Conservation (phyloP, 2,113 vertebrate genomes). For the Salvelinus namaycush region DNA sequence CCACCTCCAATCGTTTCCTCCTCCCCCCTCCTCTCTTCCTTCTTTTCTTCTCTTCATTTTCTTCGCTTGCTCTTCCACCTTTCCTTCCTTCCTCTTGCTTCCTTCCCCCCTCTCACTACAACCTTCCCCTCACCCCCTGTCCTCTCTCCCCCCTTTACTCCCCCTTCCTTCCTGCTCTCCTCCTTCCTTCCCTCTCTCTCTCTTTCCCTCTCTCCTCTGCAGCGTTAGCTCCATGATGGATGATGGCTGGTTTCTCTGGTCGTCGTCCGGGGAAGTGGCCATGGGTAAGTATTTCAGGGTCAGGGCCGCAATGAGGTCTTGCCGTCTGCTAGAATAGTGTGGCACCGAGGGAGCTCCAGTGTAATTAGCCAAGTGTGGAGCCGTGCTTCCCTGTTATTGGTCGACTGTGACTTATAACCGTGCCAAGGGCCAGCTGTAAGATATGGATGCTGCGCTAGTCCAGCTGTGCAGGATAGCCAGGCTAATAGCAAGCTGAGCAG, state of each 20-base stretch:
- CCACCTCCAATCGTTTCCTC: neutral
- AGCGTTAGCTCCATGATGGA: slow-evolving; percentile 63
- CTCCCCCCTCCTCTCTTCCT: neutral
- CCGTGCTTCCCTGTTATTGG: neutral
- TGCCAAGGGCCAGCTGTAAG: neutral
- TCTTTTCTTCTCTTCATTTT: neutral
- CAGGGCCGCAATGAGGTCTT: slow-evolving; percentile 47
- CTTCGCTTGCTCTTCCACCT: no score
- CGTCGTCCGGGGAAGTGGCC: slow-evolving; percentile 61
- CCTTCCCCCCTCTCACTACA: neutral
- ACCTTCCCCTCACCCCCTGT: neutral
- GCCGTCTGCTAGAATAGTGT: slow-evolving; percentile 30
- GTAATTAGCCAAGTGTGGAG: slow-evolving; percentile 21
- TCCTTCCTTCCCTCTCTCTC: neutral
- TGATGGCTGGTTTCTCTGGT: slow-evolving; percentile 52
- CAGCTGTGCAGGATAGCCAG: neutral
- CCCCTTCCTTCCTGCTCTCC: neutral
- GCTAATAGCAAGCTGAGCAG: neutral
- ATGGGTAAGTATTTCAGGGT: slow-evolving; percentile 78
- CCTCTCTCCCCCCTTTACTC: neutral
- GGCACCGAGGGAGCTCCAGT: slow-evolving; percentile 19
- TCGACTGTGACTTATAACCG: slow-evolving; percentile 7
- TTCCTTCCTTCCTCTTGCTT: neutral
- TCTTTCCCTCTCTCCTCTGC: slow-evolving; percentile 1
- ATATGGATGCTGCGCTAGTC: neutral